phyloP scores from a whole-genome alignment of 53 echinoderm and acorn worm genomes.

The Glandiceps talaboti region DNA sequence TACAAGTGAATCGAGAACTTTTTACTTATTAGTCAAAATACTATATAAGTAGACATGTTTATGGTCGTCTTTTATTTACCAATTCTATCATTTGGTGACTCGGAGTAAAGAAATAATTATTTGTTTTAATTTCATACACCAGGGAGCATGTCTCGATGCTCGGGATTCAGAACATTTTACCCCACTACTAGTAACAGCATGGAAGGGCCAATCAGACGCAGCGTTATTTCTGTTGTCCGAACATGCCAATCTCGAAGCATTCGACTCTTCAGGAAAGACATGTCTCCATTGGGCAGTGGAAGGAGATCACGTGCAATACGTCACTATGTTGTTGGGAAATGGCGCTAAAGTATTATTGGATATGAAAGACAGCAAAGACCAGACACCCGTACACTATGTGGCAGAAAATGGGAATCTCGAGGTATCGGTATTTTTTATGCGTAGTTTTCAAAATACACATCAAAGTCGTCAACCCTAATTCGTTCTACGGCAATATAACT shows the following conservation, averaged over 20 bases:
- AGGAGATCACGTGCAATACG: conserved; percentile 46
- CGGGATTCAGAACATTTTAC: conserved; percentile 47
- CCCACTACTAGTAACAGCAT: conserved; percentile 54
- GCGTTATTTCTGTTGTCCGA: conserved; percentile 27
- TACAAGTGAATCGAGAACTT: no score
- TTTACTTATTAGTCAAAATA: no score
- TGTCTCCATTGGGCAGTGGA: conserved; percentile 72
- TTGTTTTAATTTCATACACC: no score
- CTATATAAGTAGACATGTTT: no score
- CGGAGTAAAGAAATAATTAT: no score
- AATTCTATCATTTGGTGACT: no score
- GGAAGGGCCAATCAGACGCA: conserved; percentile 55
- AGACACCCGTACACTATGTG: conserved; percentile 59
- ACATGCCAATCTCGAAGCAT: conserved; percentile 28
- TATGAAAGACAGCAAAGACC: conserved; percentile 26
- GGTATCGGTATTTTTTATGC: no score
- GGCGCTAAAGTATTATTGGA: conserved; percentile 10
- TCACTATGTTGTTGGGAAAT: conserved; percentile 21
- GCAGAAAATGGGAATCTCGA: conserved; percentile 48
- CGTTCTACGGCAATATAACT: no score
- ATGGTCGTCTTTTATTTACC: no score
- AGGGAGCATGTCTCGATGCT: conserved; percentile 29
- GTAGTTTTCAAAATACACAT: no score
- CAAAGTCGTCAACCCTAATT: no score
- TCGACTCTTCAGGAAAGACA: conserved; percentile 39